phyloP scores from a whole-genome alignment of 1,140 invertebrate genomes.

The Zaprionus camerounensis region DNA sequence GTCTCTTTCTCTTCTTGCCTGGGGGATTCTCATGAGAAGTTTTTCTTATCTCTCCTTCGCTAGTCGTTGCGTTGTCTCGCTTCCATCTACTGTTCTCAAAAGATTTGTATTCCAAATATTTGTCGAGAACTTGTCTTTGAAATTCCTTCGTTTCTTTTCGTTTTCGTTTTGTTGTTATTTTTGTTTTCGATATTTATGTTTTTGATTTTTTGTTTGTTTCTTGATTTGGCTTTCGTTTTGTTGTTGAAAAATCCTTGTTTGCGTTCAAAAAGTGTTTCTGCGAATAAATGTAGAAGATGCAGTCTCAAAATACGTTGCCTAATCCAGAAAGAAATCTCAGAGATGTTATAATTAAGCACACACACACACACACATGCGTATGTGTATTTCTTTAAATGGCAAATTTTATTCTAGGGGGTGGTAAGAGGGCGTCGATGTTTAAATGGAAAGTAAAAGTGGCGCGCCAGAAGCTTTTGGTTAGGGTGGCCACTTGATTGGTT shows the following conservation, averaged over 20 bases:
- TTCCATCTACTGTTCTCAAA: constrained; percentile 65
- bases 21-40: constrained; percentile 36
- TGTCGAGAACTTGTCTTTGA: constrained; percentile 59
- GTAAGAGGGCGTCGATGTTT: constrained; percentile 26
- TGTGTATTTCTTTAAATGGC: constrained; percentile 26
- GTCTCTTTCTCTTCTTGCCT: constrained; percentile 23
- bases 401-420: constrained; percentile 30
- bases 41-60: constrained; percentile 34
- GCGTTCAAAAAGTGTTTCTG: constrained; percentile 84
- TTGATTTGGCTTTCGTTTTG: constrained; percentile 46
- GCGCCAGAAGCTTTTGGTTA: constrained; percentile 71
- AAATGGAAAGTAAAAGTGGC: constrained; percentile 76
- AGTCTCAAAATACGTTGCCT: constrained; percentile 33
- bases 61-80: constrained; percentile 47
- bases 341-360: constrained; percentile 6
- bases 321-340: constrained; percentile 26
- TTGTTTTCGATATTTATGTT: constrained; percentile 35
- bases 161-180: constrained; percentile 41
- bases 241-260: constrained; percentile 79
- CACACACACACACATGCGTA: not conserved
- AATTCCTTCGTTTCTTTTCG: constrained; percentile 50
- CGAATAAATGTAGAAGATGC: constrained; percentile 52
- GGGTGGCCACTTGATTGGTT: constrained; percentile 80
- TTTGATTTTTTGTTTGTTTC: constrained; percentile 49
- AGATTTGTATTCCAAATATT: constrained; percentile 51